Evolutionary conservation across 2,113 vertebrate species (phyloP).

Genomic region (Syngnathus floridae): DNA sequence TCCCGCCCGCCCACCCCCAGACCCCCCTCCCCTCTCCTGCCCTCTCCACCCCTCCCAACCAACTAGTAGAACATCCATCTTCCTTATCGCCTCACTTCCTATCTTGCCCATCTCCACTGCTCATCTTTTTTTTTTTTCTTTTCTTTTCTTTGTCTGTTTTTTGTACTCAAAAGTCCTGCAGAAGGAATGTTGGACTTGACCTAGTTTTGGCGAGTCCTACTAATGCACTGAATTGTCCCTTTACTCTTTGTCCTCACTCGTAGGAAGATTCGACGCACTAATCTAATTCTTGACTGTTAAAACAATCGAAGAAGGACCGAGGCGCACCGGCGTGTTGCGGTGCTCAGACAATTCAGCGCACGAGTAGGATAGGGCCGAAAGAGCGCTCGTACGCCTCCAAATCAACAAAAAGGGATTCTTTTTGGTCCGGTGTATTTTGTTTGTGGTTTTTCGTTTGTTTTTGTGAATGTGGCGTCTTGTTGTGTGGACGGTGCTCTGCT

Average conservation of each 20-base stretch:
- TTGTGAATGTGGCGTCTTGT: conserved; percentile 47
- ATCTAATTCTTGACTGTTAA: not conserved
- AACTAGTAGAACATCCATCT: conserved; percentile 5
- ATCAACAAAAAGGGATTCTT: conserved; percentile 22
- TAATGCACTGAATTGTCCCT: not conserved
- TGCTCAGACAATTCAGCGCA: not conserved
- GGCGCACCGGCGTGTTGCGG: not conserved
- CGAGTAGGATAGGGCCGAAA: not conserved
- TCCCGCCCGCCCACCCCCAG: conserved; percentile 12
- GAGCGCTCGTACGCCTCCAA: conserved; percentile 31
- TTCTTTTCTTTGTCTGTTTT: conserved; percentile 42
- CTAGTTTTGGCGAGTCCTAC: conserved; percentile 8
- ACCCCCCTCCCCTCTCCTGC: not conserved
- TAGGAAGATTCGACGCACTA: not conserved
- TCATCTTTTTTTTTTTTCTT: conserved; percentile 29
- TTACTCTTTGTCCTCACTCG: not conserved
- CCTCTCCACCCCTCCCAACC: conserved; percentile 14
- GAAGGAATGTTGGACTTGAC: conserved; percentile 55
- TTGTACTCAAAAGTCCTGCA: conserved; percentile 44
- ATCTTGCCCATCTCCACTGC: conserved; percentile 38
- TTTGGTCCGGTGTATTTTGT: conserved; percentile 34
- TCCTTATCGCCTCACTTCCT: conserved; percentile 23
- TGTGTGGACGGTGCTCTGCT: conserved; percentile 31
- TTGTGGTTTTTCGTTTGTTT: conserved; percentile 33
- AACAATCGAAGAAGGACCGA: not conserved